Conservation (phyloP, 2,888 invertebrate species). For the Conops quadrifasciatus region DNA sequence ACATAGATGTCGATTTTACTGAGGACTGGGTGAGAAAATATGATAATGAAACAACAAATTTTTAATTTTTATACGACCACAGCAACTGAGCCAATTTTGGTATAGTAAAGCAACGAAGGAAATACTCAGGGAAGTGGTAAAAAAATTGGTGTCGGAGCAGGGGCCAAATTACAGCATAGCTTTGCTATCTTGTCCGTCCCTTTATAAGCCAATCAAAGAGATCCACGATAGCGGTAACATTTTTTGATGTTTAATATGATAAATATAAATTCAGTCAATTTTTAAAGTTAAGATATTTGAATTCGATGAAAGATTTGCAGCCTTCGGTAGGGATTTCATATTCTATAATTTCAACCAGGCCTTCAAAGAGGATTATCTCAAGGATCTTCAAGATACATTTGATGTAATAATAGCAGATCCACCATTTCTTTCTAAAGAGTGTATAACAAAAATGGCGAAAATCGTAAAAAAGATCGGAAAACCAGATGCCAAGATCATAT, state of each 20-base stretch:
- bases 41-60: neutral
- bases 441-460: slow-evolving; percentile 81
- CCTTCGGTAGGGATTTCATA: slow-evolving; percentile 80
- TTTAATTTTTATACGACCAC: slow-evolving; percentile 41
- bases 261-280: slow-evolving; percentile 30
- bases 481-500: slow-evolving; percentile 55
- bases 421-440: slow-evolving; percentile 93
- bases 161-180: slow-evolving; percentile 70
- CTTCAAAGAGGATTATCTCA: slow-evolving; percentile 71
- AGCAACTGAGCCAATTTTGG: slow-evolving; percentile 99
- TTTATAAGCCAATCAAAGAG: slow-evolving; percentile 75
- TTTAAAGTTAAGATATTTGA: slow-evolving; percentile 80
- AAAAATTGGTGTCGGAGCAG: slow-evolving; percentile 66
- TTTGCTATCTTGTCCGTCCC: slow-evolving; percentile 87
- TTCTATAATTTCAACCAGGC: slow-evolving; percentile 91
- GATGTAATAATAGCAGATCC: slow-evolving; percentile 93
- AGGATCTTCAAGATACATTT: slow-evolving; percentile 67
- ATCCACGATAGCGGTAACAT: slow-evolving; percentile 51
- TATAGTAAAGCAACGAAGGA: slow-evolving; percentile 84
- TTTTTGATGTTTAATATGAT: neutral
- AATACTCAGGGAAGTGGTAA: slow-evolving; percentile 74
- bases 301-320: slow-evolving; percentile 84
- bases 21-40: slow-evolving; percentile 80
- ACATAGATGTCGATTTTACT: slow-evolving; percentile 70
- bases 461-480: slow-evolving; percentile 80